phyloP scores from a whole-genome alignment of 2,888 invertebrate species.

The Strigamia maritima region DNA sequence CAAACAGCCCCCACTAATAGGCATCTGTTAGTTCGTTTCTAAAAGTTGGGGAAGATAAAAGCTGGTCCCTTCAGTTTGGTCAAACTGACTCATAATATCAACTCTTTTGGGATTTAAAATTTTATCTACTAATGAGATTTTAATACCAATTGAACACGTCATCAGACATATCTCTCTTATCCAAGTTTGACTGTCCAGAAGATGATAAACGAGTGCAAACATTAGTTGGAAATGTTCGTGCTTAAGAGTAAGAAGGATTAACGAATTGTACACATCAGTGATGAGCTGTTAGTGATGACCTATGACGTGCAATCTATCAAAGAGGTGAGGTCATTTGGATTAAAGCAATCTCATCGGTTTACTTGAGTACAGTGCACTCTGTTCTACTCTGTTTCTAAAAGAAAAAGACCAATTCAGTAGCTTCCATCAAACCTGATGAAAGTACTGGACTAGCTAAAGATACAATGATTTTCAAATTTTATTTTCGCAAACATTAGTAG shows the following conservation, averaged over 20 bases:
- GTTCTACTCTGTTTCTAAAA: too few species aligned
- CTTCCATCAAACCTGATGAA: too few species aligned
- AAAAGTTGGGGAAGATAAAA: not conserved
- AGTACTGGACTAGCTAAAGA: not conserved
- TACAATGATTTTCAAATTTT: not conserved
- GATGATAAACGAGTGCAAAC: not conserved
- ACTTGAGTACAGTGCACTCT: not conserved
- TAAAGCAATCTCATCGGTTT: not conserved
- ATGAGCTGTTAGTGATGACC: not conserved
- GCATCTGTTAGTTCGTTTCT: not conserved
- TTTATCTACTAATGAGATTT: constrained; percentile 1
- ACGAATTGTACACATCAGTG: not conserved
- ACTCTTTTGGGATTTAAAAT: not conserved
- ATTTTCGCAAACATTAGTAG: too few species aligned
- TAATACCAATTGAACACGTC: not conserved
- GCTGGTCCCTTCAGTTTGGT: not conserved
- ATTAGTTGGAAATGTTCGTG: not conserved
- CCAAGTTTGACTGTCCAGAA: not conserved
- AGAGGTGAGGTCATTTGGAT: not conserved
- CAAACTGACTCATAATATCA: not conserved
- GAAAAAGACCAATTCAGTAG: too few species aligned
- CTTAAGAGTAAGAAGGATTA: not conserved
- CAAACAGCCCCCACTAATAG: constrained; percentile 4
- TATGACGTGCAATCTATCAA: not conserved
- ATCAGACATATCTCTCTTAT: not conserved